phyloP scores from a whole-genome alignment of 1,140 invertebrate species.

The Lasioglossum baleicum region DNA sequence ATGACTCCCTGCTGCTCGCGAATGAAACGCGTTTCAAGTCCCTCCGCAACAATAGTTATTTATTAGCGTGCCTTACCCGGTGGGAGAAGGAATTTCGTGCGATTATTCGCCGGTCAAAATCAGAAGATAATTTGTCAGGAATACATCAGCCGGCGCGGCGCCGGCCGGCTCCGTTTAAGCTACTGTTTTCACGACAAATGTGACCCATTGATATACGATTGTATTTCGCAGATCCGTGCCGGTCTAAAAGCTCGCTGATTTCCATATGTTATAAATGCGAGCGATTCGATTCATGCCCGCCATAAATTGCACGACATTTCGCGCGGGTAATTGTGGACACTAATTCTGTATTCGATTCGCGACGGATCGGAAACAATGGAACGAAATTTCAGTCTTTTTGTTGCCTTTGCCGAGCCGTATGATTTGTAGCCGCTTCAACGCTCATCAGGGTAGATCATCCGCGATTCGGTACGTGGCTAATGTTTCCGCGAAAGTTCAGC shows the following conservation, averaged over 20 bases:
- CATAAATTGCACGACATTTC: constrained; percentile 44
- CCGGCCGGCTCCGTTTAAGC: constrained; percentile 26
- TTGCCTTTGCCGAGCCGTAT: background rate
- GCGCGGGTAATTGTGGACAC: constrained; percentile 40
- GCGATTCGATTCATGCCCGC: constrained; percentile 24
- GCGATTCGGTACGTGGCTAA: background rate
- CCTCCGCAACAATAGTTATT: constrained; percentile 4
- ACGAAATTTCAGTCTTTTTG: background rate
- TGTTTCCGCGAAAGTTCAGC: background rate
- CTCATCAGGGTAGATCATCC: background rate
- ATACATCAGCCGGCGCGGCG: background rate
- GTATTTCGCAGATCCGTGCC: constrained; percentile 16
- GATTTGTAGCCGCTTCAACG: background rate
- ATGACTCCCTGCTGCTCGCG: background rate
- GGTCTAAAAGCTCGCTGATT: constrained; percentile 39
- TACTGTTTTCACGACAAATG: constrained; percentile 40
- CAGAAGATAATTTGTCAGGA: constrained; percentile 38
- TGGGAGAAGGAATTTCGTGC: constrained; percentile 23
- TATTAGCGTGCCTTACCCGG: background rate
- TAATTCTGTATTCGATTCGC: constrained; percentile 39
- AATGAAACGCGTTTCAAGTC: constrained; percentile 16
- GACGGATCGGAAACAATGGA: constrained; percentile 1
- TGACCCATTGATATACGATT: constrained; percentile 30
- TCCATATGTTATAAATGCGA: constrained; percentile 47
- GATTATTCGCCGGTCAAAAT: constrained; percentile 30